phyloP scores from a whole-genome alignment of 2,888 invertebrate genomes.

The Scaptomyza parva region DNA sequence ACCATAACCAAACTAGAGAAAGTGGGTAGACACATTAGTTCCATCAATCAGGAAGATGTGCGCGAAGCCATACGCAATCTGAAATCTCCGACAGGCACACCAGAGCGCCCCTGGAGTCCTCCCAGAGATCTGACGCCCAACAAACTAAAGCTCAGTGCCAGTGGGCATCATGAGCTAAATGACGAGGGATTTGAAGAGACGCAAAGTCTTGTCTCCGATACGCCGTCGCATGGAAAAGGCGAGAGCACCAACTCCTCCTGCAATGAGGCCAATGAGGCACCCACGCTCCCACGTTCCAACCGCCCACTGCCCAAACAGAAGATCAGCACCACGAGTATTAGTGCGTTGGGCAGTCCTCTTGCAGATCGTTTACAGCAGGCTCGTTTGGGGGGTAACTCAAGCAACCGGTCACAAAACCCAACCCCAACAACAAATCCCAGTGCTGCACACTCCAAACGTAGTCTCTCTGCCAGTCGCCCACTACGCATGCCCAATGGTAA shows the following conservation, averaged over 20 bases:
- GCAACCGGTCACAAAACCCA: slow-evolving; percentile 57
- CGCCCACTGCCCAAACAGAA: slow-evolving; percentile 62
- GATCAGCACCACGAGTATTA: slow-evolving; percentile 61
- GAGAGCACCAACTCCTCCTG: slow-evolving; percentile 89
- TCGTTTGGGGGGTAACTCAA: slow-evolving; percentile 48
- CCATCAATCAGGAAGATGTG: slow-evolving; percentile 89
- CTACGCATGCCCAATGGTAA: slow-evolving; percentile 85
- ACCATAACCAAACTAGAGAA: slow-evolving; percentile 83
- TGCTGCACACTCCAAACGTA: slow-evolving; percentile 51
- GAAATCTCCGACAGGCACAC: slow-evolving; percentile 87
- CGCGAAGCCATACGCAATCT: slow-evolving; percentile 89
- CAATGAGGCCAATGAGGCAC: slow-evolving; percentile 87
- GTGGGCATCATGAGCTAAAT: slow-evolving; percentile 87
- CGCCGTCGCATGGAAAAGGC: slow-evolving; percentile 90
- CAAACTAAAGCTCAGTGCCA: slow-evolving; percentile 69
- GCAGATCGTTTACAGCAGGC: slow-evolving; percentile 73
- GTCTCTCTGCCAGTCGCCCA: slow-evolving; percentile 86
- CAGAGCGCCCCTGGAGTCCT: slow-evolving; percentile 88
- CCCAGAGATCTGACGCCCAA: slow-evolving; percentile 78
- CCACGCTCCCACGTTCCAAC: slow-evolving; percentile 69
- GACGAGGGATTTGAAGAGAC: slow-evolving; percentile 97
- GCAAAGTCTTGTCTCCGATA: slow-evolving; percentile 94
- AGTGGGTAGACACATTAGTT: slow-evolving; percentile 88
- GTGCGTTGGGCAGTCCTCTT: slow-evolving; percentile 62
- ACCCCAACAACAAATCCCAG: slow-evolving; percentile 17